phyloP scores from a whole-genome alignment of 2,797 vertebrate species.

The Artibeus jamaicensis region DNA sequence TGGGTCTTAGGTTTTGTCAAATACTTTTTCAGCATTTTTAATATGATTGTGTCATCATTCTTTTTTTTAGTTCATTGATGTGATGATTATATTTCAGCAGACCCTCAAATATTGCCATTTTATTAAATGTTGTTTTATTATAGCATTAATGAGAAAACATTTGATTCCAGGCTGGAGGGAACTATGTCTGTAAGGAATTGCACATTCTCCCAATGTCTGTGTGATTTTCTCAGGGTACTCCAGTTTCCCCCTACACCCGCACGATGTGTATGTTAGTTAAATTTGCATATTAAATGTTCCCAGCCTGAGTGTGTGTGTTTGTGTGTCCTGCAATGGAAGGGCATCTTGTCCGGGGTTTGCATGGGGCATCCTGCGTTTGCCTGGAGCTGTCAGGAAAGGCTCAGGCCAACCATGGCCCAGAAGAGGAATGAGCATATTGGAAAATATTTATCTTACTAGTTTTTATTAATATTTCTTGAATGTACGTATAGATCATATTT shows the following conservation, averaged over 20 bases:
- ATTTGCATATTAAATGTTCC: not conserved
- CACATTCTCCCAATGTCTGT: too few relatives aligned
- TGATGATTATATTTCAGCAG: not conserved
- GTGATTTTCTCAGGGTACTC: too few relatives aligned
- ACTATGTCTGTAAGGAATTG: not conserved
- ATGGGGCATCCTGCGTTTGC: not conserved
- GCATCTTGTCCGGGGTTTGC: not conserved
- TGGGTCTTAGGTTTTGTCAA: not conserved
- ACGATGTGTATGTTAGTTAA: not conserved
- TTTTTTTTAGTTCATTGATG: not conserved
- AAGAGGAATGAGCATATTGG: not conserved
- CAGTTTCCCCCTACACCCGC: not conserved
- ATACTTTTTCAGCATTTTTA: not conserved
- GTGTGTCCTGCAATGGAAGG: not conserved
- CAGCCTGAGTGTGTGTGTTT: not conserved
- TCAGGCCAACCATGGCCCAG: not conserved
- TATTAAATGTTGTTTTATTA: not conserved
- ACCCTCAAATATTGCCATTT: not conserved
- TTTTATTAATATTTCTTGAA: not conserved
- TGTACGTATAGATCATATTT: not conserved
- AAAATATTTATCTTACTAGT: not conserved
- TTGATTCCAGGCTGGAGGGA: not conserved
- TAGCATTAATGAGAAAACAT: not conserved
- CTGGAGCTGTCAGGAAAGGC: not conserved
- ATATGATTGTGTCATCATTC: not conserved